Evolutionary conservation across 2,113 vertebrate species (phyloP).

Genomic region (Struthidea cinerea): DNA sequence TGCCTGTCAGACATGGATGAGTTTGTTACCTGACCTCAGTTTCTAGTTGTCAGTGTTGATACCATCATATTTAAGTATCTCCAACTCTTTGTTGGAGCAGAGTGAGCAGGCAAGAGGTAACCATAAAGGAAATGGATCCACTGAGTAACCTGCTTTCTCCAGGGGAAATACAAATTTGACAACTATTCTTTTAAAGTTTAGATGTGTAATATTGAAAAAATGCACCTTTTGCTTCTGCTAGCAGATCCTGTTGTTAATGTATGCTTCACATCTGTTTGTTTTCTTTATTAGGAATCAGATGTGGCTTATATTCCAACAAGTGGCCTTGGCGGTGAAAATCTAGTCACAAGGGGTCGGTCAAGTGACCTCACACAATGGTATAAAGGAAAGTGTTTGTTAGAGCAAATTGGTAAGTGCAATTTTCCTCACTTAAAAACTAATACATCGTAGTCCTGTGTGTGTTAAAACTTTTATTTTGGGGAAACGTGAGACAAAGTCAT

Average conservation of each 20-base stretch:
- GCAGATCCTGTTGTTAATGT: neutral
- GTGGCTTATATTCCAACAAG: constrained; percentile 94
- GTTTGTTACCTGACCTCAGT: neutral
- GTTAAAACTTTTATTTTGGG: neutral
- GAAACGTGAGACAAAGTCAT: neutral
- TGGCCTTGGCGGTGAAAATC: constrained; percentile 94
- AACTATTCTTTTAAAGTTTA: neutral
- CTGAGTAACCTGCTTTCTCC: neutral
- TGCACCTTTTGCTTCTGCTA: neutral
- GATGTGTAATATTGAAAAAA: neutral
- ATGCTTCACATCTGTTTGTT: neutral
- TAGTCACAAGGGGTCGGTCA: constrained; percentile 78
- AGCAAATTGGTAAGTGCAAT: constrained; percentile 87
- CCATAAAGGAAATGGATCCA: neutral
- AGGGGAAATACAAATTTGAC: neutral
- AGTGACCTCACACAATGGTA: constrained; percentile 88
- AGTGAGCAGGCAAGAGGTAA: neutral
- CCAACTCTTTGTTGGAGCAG: neutral
- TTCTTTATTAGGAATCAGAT: constrained; percentile 85
- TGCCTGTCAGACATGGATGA: neutral
- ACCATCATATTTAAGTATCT: neutral
- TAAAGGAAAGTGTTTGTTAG: constrained; percentile 87
- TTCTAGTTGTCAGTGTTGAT: neutral
- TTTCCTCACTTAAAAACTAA: neutral
- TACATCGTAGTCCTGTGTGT: neutral